These are phyloP conservation scores for Phytoseiulus persimilis DNA, from an alignment of 2,888 invertebrate species.

Conservation along the genomic window DNA sequence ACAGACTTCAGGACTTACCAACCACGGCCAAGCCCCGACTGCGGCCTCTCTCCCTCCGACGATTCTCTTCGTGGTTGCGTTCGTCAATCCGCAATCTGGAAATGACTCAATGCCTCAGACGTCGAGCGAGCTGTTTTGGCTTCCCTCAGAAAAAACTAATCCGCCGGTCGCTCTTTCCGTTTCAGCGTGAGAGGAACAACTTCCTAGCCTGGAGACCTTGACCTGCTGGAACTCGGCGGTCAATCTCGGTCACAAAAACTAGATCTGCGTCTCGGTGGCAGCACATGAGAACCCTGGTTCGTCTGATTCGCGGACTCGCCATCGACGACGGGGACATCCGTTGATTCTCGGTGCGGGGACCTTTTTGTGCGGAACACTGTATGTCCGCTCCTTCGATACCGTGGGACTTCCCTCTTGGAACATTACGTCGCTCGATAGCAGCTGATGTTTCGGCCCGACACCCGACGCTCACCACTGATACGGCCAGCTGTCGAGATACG, in stretches of 20 bases:
- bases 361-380: neutral
- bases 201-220: neutral
- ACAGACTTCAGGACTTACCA: slow-evolving; percentile 46
- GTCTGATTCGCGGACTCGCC: too few species aligned
- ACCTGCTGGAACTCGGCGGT: neutral
- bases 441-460: neutral
- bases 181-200: neutral
- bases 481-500: neutral
- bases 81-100: slow-evolving; percentile 58
- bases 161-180: neutral
- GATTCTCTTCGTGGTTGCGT: slow-evolving; percentile 57
- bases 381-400: neutral
- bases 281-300: too few species aligned
- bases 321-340: too few species aligned
- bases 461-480: neutral
- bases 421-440: neutral
- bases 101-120: neutral
- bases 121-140: neutral
- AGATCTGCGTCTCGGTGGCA: too few species aligned
- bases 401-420: neutral
- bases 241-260: neutral
- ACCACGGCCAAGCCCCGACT: slow-evolving; percentile 50
- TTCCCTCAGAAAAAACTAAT: neutral
- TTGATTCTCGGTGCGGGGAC: neutral
- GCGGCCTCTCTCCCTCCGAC: slow-evolving; percentile 64